Evolutionary conservation across 2,888 invertebrate species (phyloP).

Genomic region (Galeruca laticollis): DNA sequence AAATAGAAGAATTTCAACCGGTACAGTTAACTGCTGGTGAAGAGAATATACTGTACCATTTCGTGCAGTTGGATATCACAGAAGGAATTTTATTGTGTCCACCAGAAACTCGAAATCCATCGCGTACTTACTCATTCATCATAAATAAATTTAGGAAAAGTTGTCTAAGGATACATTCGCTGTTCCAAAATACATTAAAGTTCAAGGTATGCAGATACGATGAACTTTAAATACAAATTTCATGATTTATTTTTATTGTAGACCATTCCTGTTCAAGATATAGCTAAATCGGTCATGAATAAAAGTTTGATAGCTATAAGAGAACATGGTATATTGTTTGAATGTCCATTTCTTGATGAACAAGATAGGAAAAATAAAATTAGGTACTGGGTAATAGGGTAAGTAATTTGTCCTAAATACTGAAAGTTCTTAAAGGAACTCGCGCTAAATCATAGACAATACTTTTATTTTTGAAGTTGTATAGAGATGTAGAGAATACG

Average conservation of each 20-base stretch:
- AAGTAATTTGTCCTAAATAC: slow-evolving; percentile 62
- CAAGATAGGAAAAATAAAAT: slow-evolving; percentile 67
- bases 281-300: slow-evolving; percentile 70
- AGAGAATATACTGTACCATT: slow-evolving; percentile 82
- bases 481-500: too few species aligned
- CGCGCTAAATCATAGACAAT: too few species aligned
- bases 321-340: slow-evolving; percentile 86
- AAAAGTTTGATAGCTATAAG: slow-evolving; percentile 83
- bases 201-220: slow-evolving; percentile 64
- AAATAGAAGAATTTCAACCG: slow-evolving; percentile 75
- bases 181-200: slow-evolving; percentile 78
- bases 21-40: slow-evolving; percentile 76
- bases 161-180: slow-evolving; percentile 78
- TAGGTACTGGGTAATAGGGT: slow-evolving; percentile 87
- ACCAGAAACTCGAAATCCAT: slow-evolving; percentile 58
- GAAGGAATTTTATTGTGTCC: slow-evolving; percentile 81
- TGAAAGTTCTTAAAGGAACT: too few species aligned
- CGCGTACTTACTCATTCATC: slow-evolving; percentile 67
- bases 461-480: too few species aligned
- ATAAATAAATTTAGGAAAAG: slow-evolving; percentile 79
- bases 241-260: slow-evolving; percentile 51
- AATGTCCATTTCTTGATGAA: slow-evolving; percentile 69
- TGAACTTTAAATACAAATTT: slow-evolving; percentile 3
- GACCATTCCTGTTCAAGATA: slow-evolving; percentile 66
- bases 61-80: slow-evolving; percentile 78